These are phyloP conservation scores for Leptopilina syphax DNA, from an alignment of 2,888 invertebrate species.

Conservation along the genomic window DNA sequence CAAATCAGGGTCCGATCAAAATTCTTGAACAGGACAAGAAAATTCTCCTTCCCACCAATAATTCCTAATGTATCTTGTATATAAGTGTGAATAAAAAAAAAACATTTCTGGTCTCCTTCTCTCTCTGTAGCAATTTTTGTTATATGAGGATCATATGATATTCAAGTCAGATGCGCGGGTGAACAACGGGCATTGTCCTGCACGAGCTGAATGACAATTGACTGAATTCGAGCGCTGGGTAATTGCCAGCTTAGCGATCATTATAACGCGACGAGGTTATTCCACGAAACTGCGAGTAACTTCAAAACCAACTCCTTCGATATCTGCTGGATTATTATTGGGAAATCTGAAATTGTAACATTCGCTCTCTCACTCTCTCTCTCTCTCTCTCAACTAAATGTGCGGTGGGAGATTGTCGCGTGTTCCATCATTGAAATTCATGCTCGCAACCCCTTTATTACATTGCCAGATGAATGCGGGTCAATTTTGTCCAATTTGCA, in stretches of 20 bases:
- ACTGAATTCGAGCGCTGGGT: constrained; percentile 70
- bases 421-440: constrained; percentile 20
- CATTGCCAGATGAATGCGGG: not conserved
- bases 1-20: too few species aligned
- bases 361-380: not conserved
- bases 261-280: constrained; percentile 64
- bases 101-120: constrained; percentile 52
- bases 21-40: too few species aligned
- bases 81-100: constrained; percentile 38
- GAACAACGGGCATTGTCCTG: constrained; percentile 73
- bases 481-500: not conserved
- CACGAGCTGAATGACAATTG: constrained; percentile 73
- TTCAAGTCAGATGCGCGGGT: constrained; percentile 73
- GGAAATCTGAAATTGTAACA: constrained; percentile 25
- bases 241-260: constrained; percentile 74
- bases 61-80: too few species aligned
- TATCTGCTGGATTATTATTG: not conserved
- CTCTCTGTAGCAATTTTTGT: constrained; percentile 64
- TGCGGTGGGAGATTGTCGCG: not conserved
- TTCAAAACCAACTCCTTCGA: constrained; percentile 31
- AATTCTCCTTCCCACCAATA: too few species aligned
- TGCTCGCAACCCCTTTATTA: not conserved
- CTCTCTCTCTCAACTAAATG: not conserved
- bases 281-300: constrained; percentile 16
- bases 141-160: constrained; percentile 72